Percentiles rank a stretch among this genome's conserved stretches.
These are phyloP conservation scores for Kradibia gibbosae DNA, from an alignment of 1,140 invertebrate genomes.

Conservation along the genomic window DNA sequence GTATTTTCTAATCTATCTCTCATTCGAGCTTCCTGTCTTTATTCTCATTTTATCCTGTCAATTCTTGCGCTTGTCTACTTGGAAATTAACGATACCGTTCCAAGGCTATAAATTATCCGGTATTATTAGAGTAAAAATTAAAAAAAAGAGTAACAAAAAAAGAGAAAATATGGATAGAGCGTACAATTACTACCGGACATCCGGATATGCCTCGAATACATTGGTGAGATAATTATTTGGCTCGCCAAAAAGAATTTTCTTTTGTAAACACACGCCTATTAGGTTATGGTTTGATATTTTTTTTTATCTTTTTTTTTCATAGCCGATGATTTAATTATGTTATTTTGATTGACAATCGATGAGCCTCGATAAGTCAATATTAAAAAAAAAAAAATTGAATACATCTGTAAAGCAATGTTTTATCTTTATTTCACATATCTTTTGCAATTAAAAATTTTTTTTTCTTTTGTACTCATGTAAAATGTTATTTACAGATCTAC, in stretches of 20 bases:
- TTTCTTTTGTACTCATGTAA: too few relatives aligned
- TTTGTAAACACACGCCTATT: too few relatives aligned
- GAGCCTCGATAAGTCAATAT: too few relatives aligned
- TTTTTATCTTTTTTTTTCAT: too few relatives aligned
- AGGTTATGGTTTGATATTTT: too few relatives aligned
- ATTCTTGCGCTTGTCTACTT: constrained; percentile 1
- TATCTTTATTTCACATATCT: too few relatives aligned
- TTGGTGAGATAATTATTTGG: constrained; percentile 51
- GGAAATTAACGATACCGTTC: constrained; percentile 23
- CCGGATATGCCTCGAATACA: constrained; percentile 48
- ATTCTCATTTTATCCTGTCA: constrained; percentile 28
- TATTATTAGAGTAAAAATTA: not conserved
- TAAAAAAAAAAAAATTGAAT: too few relatives aligned
- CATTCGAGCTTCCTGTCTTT: not conserved
- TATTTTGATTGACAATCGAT: too few relatives aligned
- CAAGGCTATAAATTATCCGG: constrained; percentile 22
- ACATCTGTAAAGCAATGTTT: too few relatives aligned
- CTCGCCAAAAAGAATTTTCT: not conserved
- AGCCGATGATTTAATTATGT: too few relatives aligned
- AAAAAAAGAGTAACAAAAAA: constrained; percentile 6
- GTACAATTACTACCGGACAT: constrained; percentile 55
- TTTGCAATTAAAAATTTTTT: too few relatives aligned
- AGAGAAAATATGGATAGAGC: constrained; percentile 55
- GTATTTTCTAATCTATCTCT: not conserved
- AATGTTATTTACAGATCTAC: constrained; percentile 56